Base-by-base conservation (phyloP, 2,113 vertebrate species). In the Chlorodrepanis virens region DNA sequence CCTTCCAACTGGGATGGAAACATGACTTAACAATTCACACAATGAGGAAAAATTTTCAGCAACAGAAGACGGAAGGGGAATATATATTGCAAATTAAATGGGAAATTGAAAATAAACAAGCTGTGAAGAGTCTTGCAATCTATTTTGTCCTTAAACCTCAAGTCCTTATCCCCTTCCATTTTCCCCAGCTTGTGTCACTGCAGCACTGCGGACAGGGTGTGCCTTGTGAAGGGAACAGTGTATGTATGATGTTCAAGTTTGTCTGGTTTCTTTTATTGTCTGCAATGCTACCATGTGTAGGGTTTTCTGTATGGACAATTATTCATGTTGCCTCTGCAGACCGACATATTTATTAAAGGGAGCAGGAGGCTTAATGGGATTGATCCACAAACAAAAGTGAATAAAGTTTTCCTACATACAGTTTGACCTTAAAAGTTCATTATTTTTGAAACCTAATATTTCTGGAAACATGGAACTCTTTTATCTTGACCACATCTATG, bases 381-480 rank as follows among this genome's bases (percentile, higher is more conserved):
- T 76, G 67, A 94, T 72, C 53, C 39, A 57, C 23, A 45, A 8
- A 65, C 3, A 60, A 17, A 92, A 88, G 49, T 31, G 39, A 89
- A 45, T 61, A 37, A 71, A 23, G 35, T 57, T 63, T 81, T 75
- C 96, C 95, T 52, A 45, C 20, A 52, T 6, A 35, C 59, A 67
- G 59, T 96, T 89, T 95, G 94, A 97, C 97, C 93, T 89, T n/a
- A 96, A 70, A 97, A 97, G 81, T 97, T 97, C 76, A 96, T 98
- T 97, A 97, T 56, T 97, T 89, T 94, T 25, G 49, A 96, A 94
- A 97, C 59, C 72, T 97, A 97, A 15, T 78, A 52, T 84, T 8
- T 4, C 84, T 89, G 61, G 33, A 87, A 93, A 67, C 44, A 70
- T 64, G 10, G 57, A 93, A 69, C 8, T 53, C 63, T 77, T 87